phyloP scores from a whole-genome alignment of 2,113 vertebrate genomes.

The Fulmarus glacialis region DNA sequence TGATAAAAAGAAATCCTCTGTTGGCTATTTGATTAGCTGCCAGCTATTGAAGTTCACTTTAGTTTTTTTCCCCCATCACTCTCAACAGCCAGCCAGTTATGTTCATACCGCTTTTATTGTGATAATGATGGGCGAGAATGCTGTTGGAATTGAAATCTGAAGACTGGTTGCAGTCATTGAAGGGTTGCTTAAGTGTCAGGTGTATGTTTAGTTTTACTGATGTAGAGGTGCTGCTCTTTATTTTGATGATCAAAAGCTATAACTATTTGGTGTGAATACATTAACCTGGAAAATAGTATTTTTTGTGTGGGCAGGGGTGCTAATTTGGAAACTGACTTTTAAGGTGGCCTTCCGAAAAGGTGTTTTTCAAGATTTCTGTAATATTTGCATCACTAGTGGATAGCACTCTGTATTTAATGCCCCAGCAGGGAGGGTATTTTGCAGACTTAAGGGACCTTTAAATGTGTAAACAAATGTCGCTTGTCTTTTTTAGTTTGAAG shows the following conservation, averaged over 20 bases:
- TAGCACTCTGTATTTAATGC: neutral
- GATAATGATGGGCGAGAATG: neutral
- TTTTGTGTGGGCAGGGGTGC: neutral
- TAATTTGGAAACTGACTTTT: neutral
- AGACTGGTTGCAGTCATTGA: neutral
- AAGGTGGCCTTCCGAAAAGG: neutral
- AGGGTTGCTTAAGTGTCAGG: neutral
- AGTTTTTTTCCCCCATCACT: fast-evolving
- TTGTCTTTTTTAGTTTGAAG: neutral
- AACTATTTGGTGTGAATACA: neutral
- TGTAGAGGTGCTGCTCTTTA: neutral
- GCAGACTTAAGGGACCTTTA: neutral
- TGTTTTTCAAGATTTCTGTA: neutral
- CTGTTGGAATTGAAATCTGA: neutral
- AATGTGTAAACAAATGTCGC: neutral
- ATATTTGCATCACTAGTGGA: neutral
- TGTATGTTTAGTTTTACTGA: neutral
- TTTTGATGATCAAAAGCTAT: neutral
- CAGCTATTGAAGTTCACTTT: neutral
- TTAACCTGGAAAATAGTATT: neutral
- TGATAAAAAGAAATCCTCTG: neutral
- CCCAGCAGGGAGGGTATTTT: neutral
- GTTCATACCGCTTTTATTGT: neutral
- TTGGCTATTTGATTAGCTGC: neutral
- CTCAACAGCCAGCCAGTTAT: neutral